A percentile compares a stretch with the other conserved stretches of the same genome.
phyloP scores from a whole-genome alignment of 2,797 vertebrate genomes.

The Semaprochilodus insignis region DNA sequence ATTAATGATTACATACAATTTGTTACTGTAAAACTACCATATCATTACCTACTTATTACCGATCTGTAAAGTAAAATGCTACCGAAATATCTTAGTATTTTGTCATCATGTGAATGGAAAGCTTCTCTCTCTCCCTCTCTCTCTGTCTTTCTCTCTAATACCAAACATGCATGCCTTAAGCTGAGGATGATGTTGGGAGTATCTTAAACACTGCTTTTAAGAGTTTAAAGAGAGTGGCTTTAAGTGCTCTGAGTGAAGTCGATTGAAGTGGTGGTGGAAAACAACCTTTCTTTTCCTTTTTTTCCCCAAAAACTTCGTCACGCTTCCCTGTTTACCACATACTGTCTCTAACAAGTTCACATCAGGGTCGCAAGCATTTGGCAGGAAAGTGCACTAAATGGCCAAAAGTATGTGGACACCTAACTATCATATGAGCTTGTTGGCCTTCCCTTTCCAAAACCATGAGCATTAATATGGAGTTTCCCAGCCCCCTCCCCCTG shows the following conservation, averaged over 20 bases:
- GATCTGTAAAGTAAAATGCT: too few species aligned
- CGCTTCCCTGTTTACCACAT: background rate
- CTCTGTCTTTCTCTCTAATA: background rate
- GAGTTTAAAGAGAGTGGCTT: constrained; percentile 27
- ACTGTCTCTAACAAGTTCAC: background rate
- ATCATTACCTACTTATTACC: too few species aligned
- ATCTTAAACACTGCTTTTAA: constrained; percentile 18
- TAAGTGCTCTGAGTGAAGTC: constrained; percentile 11
- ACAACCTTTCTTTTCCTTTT: constrained; percentile 11
- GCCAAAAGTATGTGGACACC: too few species aligned
- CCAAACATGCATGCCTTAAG: background rate
- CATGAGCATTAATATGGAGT: too few species aligned
- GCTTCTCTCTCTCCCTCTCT: background rate
- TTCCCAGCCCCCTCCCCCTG: too few species aligned
- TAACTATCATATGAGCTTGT: too few species aligned
- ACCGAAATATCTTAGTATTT: background rate
- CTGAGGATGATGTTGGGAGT: background rate
- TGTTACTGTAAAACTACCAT: too few species aligned
- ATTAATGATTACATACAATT: too few species aligned
- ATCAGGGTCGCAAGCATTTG: background rate
- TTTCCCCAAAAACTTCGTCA: background rate
- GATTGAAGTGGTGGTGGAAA: background rate
- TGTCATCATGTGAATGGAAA: background rate
- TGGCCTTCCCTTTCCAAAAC: too few species aligned
- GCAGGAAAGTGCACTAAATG: background rate